These are phyloP conservation scores for Drosophila carrolli DNA, from an alignment of 1,140 invertebrate genomes.

Conservation along the genomic window DNA sequence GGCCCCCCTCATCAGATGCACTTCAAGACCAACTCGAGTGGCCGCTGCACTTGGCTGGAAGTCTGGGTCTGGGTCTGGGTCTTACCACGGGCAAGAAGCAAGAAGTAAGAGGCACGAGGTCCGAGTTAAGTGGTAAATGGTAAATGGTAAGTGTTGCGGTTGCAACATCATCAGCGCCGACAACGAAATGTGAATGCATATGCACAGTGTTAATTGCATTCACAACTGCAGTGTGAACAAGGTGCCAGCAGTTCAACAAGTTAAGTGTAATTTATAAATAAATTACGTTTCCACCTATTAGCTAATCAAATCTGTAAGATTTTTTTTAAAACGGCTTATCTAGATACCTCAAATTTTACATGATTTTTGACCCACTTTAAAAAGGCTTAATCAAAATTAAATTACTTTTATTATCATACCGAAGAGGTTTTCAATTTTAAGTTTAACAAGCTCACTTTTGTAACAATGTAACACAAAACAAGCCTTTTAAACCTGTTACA, in stretches of 20 bases:
- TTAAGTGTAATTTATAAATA: constrained; percentile 49
- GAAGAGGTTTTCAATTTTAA: too few relatives aligned
- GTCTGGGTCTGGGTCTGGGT: constrained; percentile 26
- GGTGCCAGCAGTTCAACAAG: constrained; percentile 43
- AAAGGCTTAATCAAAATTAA: too few relatives aligned
- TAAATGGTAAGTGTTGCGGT: constrained; percentile 52
- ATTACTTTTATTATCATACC: too few relatives aligned
- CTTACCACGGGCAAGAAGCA: constrained; percentile 28
- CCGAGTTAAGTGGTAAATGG: constrained; percentile 42
- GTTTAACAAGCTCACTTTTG: too few relatives aligned
- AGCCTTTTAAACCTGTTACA: neutral
- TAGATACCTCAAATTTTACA: too few relatives aligned
- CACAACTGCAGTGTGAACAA: constrained; percentile 47
- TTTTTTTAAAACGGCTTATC: too few relatives aligned
- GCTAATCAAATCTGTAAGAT: constrained; percentile 13
- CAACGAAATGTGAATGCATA: constrained; percentile 53
- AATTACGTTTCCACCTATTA: constrained; percentile 21
- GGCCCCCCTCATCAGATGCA: constrained; percentile 39
- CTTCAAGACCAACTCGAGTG: constrained; percentile 62
- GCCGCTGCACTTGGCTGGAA: constrained; percentile 34
- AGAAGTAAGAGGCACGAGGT: constrained; percentile 23
- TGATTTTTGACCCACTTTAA: too few relatives aligned
- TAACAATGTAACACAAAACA: neutral
- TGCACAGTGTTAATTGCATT: constrained; percentile 56
- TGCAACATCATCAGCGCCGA: constrained; percentile 58